A percentile compares a stretch with the other conserved stretches of the same genome.
Conservation (phyloP, 2,888 invertebrate genomes). For the Nemoura dubitans region DNA sequence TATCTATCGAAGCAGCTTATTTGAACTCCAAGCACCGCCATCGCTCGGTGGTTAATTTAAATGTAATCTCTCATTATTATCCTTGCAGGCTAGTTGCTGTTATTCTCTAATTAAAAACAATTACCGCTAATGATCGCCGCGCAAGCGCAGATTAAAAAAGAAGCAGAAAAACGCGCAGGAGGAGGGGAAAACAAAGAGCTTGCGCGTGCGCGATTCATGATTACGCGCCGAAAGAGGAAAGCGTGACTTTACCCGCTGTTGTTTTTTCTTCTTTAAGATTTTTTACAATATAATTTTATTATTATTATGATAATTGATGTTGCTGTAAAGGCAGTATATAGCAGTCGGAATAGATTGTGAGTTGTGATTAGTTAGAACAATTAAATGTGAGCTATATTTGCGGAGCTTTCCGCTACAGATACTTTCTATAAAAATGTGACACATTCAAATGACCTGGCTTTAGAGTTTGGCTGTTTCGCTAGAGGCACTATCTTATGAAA, state of each 20-base stretch:
- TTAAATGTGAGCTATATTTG: not conserved
- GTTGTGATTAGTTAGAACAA: not conserved
- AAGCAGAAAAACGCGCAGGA: not conserved
- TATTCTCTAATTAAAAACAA: slow-evolving; percentile 7
- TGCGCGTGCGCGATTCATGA: not conserved
- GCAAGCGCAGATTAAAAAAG: not conserved
- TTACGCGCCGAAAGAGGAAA: not conserved
- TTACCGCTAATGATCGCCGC: not conserved
- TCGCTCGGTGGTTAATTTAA: not conserved
- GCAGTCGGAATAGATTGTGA: not conserved
- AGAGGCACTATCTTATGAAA: no score
- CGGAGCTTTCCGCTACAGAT: not conserved
- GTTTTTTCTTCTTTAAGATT: not conserved
- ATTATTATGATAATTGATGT: slow-evolving; percentile 12
- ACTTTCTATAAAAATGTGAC: not conserved
- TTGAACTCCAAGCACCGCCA: not conserved
- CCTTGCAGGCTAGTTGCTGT: not conserved
- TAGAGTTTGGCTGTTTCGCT: no score
- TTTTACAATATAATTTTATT: not conserved
- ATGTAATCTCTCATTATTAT: not conserved
- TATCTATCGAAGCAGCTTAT: not conserved
- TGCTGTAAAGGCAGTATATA: not conserved
- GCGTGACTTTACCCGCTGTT: not conserved
- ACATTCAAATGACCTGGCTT: not conserved
- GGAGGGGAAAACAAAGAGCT: not conserved